A percentile compares a stretch with the other conserved stretches of the same genome.
Conservation (phyloP, 2,113 vertebrate genomes). For the Rhinoderma darwinii region DNA sequence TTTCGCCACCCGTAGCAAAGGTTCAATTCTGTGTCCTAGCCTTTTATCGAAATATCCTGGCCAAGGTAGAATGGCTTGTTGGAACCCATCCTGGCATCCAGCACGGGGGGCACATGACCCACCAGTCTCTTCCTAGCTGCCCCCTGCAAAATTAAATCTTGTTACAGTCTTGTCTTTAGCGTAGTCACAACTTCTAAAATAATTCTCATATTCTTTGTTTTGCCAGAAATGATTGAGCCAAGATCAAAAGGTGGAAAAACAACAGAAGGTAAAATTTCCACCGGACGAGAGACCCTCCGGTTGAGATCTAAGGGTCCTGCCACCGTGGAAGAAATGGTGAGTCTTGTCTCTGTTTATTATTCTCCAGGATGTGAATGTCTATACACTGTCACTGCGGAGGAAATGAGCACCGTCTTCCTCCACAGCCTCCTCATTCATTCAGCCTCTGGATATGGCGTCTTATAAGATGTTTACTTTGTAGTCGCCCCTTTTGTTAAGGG, state of each 20-base stretch:
- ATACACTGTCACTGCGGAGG: neutral
- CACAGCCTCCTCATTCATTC: neutral
- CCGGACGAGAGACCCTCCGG: constrained; percentile 84
- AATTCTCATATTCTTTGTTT: constrained; percentile 1
- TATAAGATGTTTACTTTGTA: too few species aligned
- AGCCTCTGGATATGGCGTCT: too few species aligned
- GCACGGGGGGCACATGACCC: neutral
- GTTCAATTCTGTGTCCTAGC: too few species aligned
- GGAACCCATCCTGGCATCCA: too few species aligned
- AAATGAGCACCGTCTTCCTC: neutral
- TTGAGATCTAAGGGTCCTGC: constrained; percentile 89
- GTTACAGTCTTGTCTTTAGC: neutral
- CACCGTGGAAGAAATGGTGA: constrained; percentile 88
- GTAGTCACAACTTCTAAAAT: neutral
- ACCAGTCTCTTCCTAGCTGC: neutral
- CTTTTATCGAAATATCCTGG: too few species aligned
- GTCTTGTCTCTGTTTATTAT: neutral
- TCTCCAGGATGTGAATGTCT: neutral
- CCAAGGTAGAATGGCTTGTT: too few species aligned
- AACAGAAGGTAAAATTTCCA: constrained; percentile 76
- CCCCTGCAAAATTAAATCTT: neutral
- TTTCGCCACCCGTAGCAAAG: too few species aligned
- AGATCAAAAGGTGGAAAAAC: constrained; percentile 79
- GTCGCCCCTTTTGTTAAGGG: too few species aligned
- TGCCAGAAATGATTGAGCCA: constrained; percentile 87